A percentile compares a stretch with the other conserved stretches of the same genome.
Conservation (phyloP, 2,888 invertebrate genomes). For the Folsomia manolachei region DNA sequence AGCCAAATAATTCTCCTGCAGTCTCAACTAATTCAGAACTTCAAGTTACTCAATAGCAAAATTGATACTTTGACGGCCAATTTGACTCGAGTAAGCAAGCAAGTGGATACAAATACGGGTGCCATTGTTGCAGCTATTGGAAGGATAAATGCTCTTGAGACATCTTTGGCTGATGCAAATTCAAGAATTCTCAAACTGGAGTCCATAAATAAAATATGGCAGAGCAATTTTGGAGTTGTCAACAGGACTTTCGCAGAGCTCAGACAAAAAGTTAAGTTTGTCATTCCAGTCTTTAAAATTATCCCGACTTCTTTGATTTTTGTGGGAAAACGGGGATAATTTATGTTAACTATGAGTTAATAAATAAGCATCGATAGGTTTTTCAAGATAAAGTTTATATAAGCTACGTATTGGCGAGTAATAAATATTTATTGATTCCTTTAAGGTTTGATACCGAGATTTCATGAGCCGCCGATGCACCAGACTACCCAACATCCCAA, state of each 20-base stretch:
- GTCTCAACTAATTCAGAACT: background rate
- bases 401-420: too few species aligned
- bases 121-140: background rate
- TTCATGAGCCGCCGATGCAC: too few species aligned
- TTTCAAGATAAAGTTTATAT: too few species aligned
- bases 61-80: background rate
- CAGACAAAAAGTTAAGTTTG: constrained; percentile 16
- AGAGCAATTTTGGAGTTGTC: constrained; percentile 21
- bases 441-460: too few species aligned
- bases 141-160: background rate
- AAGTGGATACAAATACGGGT: background rate
- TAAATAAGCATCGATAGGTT: too few species aligned
- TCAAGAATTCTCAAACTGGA: background rate
- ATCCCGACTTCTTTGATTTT: too few species aligned
- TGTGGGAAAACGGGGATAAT: too few species aligned
- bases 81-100: background rate
- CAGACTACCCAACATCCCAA: too few species aligned
- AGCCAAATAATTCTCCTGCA: background rate
- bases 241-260: constrained; percentile 18
- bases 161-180: background rate
- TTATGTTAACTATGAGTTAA: too few species aligned
- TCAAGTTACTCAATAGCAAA: background rate
- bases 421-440: too few species aligned
- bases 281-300: too few species aligned
- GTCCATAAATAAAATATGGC: constrained; percentile 14